Percentiles rank a stretch among this genome's conserved stretches.
phyloP scores from a whole-genome alignment of 2,113 vertebrate species.

The Sceloporus undulatus region DNA sequence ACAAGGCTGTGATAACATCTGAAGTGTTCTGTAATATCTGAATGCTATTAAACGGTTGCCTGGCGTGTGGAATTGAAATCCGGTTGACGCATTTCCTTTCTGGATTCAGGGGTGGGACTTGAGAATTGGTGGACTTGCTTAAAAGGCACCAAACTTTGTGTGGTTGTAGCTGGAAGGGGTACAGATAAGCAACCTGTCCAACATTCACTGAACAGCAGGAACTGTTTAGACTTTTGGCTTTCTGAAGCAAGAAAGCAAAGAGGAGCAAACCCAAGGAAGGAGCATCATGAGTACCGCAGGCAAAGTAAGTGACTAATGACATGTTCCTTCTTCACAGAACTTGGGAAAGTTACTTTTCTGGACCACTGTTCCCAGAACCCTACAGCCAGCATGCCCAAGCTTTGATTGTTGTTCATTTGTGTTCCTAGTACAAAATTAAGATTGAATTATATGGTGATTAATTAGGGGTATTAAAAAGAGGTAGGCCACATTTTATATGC shows the following conservation, averaged over 20 bases:
- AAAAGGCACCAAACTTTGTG: neutral
- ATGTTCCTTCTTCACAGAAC: neutral
- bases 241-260: neutral
- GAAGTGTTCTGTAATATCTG: neutral
- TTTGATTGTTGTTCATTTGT: neutral
- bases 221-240: neutral
- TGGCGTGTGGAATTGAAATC: neutral
- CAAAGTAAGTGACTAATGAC: slow-evolving; percentile 15
- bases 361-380: neutral
- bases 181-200: neutral
- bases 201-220: neutral
- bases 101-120: slow-evolving; percentile 16
- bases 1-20: neutral
- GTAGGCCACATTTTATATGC: neutral
- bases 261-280: neutral
- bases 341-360: neutral
- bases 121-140: neutral
- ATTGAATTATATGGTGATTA: neutral
- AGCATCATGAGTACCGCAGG: slow-evolving; percentile 30
- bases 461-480: neutral
- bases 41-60: neutral
- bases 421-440: neutral
- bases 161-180: neutral
- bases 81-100: neutral
- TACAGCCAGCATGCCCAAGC: neutral